phyloP scores from a whole-genome alignment of 2,797 vertebrate species.

The Squalus acanthias region DNA sequence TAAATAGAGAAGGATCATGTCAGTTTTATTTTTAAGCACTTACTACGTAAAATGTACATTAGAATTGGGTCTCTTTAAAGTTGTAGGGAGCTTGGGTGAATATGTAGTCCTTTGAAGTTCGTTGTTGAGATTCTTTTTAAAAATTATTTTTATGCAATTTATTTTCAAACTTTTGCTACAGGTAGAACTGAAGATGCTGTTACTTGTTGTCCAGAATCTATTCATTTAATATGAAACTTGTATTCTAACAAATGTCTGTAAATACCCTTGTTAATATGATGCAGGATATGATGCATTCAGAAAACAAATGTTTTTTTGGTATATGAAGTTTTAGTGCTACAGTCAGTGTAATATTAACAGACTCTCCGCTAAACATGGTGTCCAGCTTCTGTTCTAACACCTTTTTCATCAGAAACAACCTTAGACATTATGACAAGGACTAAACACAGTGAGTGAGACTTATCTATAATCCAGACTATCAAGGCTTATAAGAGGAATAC shows the following conservation, averaged over 20 bases:
- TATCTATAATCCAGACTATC: slow-evolving; percentile 28
- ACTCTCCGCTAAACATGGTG: neutral
- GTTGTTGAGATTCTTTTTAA: neutral
- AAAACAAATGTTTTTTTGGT: neutral
- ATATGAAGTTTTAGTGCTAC: neutral
- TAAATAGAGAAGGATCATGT: neutral
- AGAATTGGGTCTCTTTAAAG: neutral
- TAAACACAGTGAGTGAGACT: neutral
- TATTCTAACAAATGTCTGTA: neutral
- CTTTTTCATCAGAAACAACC: neutral
- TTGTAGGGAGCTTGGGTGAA: neutral
- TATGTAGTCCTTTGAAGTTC: neutral
- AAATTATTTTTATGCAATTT: neutral
- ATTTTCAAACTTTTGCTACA: neutral
- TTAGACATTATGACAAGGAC: neutral
- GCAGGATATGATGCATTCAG: neutral
- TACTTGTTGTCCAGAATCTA: neutral
- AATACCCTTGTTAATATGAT: neutral
- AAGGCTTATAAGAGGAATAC: neutral
- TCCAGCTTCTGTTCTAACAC: neutral
- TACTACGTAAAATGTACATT: neutral
- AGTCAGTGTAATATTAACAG: neutral
- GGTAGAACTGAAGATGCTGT: neutral
- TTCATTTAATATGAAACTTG: neutral
- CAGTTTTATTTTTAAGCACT: neutral